Evolutionary conservation across 35 echinoderm and acorn worm genomes (phyloP).

Genomic region (Anneissia japonica): DNA sequence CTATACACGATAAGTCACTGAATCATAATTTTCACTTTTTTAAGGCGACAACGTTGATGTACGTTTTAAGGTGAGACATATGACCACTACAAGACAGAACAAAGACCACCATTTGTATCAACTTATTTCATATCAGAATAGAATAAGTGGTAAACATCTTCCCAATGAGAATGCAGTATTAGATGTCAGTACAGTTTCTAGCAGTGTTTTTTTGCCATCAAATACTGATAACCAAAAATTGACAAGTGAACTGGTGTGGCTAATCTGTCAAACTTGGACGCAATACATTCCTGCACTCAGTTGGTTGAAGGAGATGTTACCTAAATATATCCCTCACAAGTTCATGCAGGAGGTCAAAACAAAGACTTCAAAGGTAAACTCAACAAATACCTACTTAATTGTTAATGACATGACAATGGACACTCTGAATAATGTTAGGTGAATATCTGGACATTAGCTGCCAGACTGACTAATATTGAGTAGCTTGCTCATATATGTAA

Average conservation of each 20-base stretch:
- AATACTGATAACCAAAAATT: background rate
- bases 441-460: no score
- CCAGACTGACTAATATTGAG: no score
- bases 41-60: conserved; percentile 13
- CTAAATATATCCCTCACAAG: background rate
- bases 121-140: background rate
- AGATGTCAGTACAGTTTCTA: background rate
- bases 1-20: no score
- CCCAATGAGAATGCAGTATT: background rate
- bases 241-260: background rate
- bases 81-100: background rate
- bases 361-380: background rate
- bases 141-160: background rate
- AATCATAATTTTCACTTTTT: background rate
- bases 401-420: no score
- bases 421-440: no score
- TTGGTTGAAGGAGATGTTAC: background rate
- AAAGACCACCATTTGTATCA: conserved; percentile 12
- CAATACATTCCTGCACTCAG: background rate
- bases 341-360: background rate
- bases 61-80: conserved; percentile 1
- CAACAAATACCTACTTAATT: no score
- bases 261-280: background rate
- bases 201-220: background rate
- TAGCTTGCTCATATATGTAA: no score